Evolutionary conservation across 2,888 invertebrate species (phyloP).

Genomic region (Lamellibrachia satsuma): DNA sequence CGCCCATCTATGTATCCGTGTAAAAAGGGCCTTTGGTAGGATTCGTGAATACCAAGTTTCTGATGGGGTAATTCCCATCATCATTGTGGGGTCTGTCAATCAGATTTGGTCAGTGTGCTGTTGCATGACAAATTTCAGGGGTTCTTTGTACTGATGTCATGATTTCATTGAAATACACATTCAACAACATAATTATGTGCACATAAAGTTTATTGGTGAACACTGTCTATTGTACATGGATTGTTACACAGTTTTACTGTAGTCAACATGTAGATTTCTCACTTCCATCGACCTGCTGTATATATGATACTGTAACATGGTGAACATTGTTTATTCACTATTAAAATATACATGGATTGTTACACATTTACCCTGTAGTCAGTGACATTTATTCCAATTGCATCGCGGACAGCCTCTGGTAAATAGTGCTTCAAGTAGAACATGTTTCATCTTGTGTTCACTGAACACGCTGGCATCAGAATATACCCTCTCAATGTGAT

Average conservation of each 20-base stretch:
- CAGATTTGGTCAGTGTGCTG: no score
- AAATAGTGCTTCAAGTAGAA: background rate
- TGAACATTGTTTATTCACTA: background rate
- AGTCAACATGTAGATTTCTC: no score
- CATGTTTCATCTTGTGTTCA: background rate
- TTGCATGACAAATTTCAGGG: no score
- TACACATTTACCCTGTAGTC: background rate
- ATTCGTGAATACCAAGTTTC: constrained; percentile 33
- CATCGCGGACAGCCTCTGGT: background rate
- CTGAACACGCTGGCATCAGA: background rate
- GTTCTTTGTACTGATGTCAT: no score
- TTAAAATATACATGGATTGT: background rate
- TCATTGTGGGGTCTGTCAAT: background rate
- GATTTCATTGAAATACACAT: no score
- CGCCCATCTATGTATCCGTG: constrained; percentile 30
- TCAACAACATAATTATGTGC: background rate
- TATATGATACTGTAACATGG: background rate
- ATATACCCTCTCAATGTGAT: background rate
- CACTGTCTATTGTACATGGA: no score
- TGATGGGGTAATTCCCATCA: constrained; percentile 29
- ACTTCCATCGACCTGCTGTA: background rate
- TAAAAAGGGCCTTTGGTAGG: constrained; percentile 29
- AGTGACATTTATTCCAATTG: background rate
- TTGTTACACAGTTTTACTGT: no score
- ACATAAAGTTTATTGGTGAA: background rate